Percentiles rank a stretch among this genome's conserved stretches.
phyloP scores from a whole-genome alignment of 2,797 vertebrate genomes.

The Acanthurus leucopareius region DNA sequence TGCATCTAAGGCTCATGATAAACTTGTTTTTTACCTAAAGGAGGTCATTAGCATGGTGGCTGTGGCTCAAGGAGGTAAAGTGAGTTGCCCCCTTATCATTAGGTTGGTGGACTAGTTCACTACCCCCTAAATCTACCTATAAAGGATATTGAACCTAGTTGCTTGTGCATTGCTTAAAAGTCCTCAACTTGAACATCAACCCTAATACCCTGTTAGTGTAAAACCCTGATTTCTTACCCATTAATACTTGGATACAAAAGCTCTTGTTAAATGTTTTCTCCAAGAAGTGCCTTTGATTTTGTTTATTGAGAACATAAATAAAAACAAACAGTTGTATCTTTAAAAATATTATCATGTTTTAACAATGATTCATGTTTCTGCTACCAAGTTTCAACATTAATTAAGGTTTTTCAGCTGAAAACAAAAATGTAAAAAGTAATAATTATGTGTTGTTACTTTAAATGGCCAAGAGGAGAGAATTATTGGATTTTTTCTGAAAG shows the following conservation, averaged over 20 bases:
- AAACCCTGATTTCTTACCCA: not conserved
- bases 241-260: not conserved
- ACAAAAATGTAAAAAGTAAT: not conserved
- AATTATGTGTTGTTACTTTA: not conserved
- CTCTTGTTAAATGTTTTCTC: not conserved
- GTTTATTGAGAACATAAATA: not conserved
- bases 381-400: too few relatives aligned
- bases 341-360: not conserved
- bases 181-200: not conserved
- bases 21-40: too few relatives aligned
- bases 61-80: too few relatives aligned
- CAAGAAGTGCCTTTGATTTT: not conserved
- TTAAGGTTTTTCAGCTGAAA: too few relatives aligned
- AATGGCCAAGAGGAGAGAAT: too few relatives aligned
- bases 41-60: too few relatives aligned
- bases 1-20: too few relatives aligned
- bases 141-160: not conserved
- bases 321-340: not conserved
- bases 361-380: not conserved
- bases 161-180: conserved; percentile 4
- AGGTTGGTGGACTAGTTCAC: too few relatives aligned
- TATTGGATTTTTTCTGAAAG: not conserved
- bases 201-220: conserved; percentile 1
- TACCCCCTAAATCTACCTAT: too few relatives aligned
- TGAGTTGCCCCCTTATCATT: too few relatives aligned